These are phyloP conservation scores for Ciconia boyciana DNA, from an alignment of 2,113 vertebrate species.

Conservation along the genomic window DNA sequence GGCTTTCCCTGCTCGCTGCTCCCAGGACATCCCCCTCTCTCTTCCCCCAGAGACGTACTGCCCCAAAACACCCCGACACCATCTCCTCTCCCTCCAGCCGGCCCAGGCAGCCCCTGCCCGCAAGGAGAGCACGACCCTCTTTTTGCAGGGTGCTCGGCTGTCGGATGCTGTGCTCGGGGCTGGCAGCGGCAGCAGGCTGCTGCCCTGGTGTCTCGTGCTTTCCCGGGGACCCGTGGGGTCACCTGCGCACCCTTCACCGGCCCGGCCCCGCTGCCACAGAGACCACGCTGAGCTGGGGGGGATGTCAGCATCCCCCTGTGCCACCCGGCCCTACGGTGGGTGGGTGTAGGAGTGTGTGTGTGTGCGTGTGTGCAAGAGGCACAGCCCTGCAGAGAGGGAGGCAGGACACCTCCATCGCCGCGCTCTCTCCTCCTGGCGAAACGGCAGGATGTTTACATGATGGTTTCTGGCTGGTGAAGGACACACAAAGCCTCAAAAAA, in stretches of 20 bases:
- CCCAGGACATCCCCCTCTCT: neutral
- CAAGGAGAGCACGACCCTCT: neutral
- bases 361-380: neutral
- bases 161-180: fast-evolving
- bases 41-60: neutral
- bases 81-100: neutral
- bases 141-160: neutral
- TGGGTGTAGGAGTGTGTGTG: too few relatives aligned
- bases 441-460: constrained; percentile 47
- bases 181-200: neutral
- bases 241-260: fast-evolving
- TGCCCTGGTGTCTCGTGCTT: neutral
- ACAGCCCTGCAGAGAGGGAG: neutral
- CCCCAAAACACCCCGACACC: fast-evolving
- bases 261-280: neutral
- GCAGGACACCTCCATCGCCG: neutral
- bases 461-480: neutral
- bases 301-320: neutral
- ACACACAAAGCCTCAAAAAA: neutral
- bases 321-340: fast-evolving
- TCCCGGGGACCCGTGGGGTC: neutral
- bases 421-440: neutral
- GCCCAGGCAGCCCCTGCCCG: neutral
- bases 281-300: neutral
- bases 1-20: neutral